A percentile compares a stretch with the other conserved stretches of the same genome.
Evolutionary conservation across 2,113 vertebrate genomes (phyloP).

Genomic region (Sminthopsis crassicaudata): DNA sequence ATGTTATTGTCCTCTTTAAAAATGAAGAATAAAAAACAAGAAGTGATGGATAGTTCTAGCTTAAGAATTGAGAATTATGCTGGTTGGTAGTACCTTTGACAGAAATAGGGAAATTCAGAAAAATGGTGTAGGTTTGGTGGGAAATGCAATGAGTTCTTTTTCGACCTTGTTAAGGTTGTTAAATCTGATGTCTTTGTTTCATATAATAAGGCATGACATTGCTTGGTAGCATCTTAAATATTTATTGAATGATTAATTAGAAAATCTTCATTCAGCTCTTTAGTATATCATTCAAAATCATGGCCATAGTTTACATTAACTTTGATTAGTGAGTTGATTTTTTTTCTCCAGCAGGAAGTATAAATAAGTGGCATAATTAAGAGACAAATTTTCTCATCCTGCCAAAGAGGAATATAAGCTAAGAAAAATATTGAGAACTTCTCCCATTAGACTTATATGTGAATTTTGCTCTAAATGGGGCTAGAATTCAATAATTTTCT

Average conservation of each 20-base stretch:
- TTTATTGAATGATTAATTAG: neutral
- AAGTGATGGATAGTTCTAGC: neutral
- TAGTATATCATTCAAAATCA: neutral
- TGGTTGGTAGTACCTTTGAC: neutral
- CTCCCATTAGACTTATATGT: neutral
- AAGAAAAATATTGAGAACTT: neutral
- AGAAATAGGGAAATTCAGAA: neutral
- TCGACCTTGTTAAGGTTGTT: neutral
- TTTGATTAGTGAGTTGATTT: neutral
- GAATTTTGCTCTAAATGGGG: too few species aligned
- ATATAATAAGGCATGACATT: neutral
- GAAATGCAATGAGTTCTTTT: neutral
- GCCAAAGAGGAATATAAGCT: neutral
- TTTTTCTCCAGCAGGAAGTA: neutral
- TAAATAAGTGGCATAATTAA: neutral
- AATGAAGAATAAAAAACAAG: too few species aligned
- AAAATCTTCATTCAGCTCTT: neutral
- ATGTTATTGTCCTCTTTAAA: neutral
- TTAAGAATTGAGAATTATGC: neutral
- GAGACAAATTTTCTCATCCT: neutral
- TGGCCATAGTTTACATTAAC: neutral
- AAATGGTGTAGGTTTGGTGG: neutral
- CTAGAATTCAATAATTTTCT: too few species aligned
- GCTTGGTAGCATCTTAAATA: neutral
- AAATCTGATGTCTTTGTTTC: neutral